A percentile compares a stretch with the other conserved stretches of the same genome.
phyloP scores from a whole-genome alignment of 2,888 invertebrate genomes.

The Gortyna flavago region DNA sequence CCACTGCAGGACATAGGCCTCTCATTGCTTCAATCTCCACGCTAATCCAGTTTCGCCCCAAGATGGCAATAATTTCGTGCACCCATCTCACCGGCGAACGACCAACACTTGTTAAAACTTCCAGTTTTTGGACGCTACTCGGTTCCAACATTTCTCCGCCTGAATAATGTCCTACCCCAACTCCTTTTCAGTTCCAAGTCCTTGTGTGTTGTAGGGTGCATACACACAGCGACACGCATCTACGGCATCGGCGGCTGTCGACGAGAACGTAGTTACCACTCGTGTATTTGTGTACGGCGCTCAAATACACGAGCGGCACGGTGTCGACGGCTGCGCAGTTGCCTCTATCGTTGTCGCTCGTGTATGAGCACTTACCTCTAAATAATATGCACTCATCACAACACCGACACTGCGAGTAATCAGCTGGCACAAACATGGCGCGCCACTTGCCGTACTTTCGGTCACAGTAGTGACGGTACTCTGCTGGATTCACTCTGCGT shows the following conservation, averaged over 20 bases:
- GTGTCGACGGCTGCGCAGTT: background rate
- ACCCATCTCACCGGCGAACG: background rate
- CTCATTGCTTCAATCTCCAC: background rate
- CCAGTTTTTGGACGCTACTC: background rate
- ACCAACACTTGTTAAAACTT: background rate
- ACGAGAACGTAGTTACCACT: background rate
- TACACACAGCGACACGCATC: background rate
- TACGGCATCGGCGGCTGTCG: background rate
- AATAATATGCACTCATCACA: slow-evolving; percentile 86
- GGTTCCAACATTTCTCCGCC: background rate
- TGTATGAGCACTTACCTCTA: slow-evolving; percentile 75
- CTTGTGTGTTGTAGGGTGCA: background rate
- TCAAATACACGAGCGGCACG: background rate
- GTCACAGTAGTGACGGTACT: slow-evolving; percentile 81
- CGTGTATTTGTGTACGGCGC: background rate
- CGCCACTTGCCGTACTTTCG: slow-evolving; percentile 83
- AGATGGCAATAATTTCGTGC: background rate
- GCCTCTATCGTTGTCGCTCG: background rate
- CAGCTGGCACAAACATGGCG: slow-evolving; percentile 82
- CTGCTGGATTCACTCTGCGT: slow-evolving; percentile 75
- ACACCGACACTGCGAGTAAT: slow-evolving; percentile 82
- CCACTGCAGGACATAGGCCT: too few relatives aligned
- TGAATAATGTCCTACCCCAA: background rate
- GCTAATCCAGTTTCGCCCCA: too few relatives aligned
- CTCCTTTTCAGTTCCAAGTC: background rate